Conservation (phyloP, 2,797 vertebrate species). For the Morus bassanus region DNA sequence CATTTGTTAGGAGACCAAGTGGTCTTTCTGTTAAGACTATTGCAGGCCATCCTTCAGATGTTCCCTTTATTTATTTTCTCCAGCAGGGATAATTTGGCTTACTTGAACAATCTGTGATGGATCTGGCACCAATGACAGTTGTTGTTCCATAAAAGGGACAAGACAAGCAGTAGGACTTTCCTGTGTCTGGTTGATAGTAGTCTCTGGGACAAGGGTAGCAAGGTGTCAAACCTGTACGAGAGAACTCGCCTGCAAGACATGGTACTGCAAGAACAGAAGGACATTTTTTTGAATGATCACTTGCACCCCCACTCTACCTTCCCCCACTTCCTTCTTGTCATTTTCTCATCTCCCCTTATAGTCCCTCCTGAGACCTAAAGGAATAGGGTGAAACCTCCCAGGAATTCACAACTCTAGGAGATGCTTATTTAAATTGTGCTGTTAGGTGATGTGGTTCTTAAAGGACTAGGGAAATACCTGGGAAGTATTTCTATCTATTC, state of each 20-base stretch:
- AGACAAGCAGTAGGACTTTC: constrained; percentile 94
- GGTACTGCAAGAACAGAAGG: constrained; percentile 80
- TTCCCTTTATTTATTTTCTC: background rate
- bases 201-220: constrained; percentile 94
- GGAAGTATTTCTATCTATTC: background rate
- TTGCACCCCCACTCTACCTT: background rate
- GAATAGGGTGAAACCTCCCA: background rate
- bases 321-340: background rate
- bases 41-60: background rate
- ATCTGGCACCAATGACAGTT: constrained; percentile 84
- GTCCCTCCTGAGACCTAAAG: background rate
- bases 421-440: background rate
- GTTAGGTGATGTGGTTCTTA: background rate
- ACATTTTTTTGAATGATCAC: background rate
- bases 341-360: background rate
- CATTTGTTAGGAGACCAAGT: background rate
- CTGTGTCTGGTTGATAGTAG: constrained; percentile 93
- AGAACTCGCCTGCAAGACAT: constrained; percentile 91
- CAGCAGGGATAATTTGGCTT: constrained; percentile 56
- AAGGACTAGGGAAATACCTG: background rate
- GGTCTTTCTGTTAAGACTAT: background rate
- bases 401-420: background rate
- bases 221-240: constrained; percentile 90
- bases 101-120: constrained; percentile 96
- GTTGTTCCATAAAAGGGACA: constrained; percentile 98